Percentiles rank a stretch among this genome's conserved stretches.
Conservation (phyloP, 2,113 vertebrate genomes). For the Glaucidium brasilianum region DNA sequence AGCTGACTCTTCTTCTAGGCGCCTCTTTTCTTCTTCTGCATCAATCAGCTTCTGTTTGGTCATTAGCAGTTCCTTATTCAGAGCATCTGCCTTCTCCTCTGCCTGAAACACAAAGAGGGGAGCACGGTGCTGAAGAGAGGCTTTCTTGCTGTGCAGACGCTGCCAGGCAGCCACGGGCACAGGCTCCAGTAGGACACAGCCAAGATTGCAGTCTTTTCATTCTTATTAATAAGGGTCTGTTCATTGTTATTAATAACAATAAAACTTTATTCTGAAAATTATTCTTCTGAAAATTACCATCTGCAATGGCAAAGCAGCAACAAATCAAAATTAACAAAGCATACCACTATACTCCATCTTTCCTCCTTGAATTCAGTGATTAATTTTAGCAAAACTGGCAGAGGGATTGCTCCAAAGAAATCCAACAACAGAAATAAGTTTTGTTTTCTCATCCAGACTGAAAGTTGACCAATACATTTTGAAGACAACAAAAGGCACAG, state of each 20-base stretch:
- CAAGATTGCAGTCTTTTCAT: background rate
- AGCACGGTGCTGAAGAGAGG: background rate
- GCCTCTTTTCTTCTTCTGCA: constrained; percentile 94
- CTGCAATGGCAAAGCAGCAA: background rate
- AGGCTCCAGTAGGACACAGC: background rate
- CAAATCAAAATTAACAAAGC: background rate
- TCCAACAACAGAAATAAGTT: background rate
- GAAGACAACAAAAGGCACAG: background rate
- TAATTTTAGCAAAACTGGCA: background rate
- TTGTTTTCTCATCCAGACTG: background rate
- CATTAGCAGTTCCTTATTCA: constrained; percentile 97
- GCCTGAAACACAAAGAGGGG: constrained; percentile 73
- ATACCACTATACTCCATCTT: background rate
- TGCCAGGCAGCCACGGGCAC: background rate
- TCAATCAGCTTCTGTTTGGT: constrained; percentile 98
- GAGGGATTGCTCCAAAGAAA: background rate
- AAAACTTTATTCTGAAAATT: background rate
- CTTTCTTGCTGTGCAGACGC: background rate
- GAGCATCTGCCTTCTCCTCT: constrained; percentile 94
- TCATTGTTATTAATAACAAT: background rate
- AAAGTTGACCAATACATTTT: background rate
- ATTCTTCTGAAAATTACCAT: background rate
- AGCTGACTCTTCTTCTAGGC: constrained; percentile 92
- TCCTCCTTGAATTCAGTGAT: background rate
- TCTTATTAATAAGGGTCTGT: background rate